phyloP scores from a whole-genome alignment of 2,888 invertebrate genomes.

The Acleris holmiana region DNA sequence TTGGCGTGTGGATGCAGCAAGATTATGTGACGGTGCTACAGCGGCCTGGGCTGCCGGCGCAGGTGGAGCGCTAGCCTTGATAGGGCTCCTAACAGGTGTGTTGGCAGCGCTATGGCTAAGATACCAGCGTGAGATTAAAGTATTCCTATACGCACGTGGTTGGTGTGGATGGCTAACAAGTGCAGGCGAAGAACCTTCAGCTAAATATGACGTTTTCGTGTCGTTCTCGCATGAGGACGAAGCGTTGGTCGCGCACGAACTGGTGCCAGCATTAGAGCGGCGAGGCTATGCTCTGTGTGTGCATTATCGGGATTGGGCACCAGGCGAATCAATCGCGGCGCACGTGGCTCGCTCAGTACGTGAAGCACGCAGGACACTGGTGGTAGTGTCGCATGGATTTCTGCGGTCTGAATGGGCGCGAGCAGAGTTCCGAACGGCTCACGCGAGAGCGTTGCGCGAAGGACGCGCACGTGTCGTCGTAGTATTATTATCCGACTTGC shows the following conservation, averaged over 20 bases:
- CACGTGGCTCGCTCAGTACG: conserved; percentile 90
- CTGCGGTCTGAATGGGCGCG: conserved; percentile 83
- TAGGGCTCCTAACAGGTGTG: conserved; percentile 31
- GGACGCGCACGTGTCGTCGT: conserved; percentile 89
- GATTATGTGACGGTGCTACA: conserved; percentile 44
- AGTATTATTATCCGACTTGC: conserved; percentile 87
- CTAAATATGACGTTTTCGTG: conserved; percentile 90
- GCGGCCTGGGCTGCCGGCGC: conserved; percentile 34
- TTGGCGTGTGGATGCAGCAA: conserved; percentile 30
- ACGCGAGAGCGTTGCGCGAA: conserved; percentile 50
- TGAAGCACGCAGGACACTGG: conserved; percentile 83
- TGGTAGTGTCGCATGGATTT: conserved; percentile 53
- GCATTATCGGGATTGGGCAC: conserved; percentile 89
- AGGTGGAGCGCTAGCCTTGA: conserved; percentile 38
- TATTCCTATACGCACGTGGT: conserved; percentile 42
- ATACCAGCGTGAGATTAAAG: conserved; percentile 43
- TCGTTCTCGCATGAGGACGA: conserved; percentile 92
- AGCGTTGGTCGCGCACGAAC: conserved; percentile 86
- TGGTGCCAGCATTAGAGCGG: conserved; percentile 88
- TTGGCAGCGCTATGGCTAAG: conserved; percentile 19
- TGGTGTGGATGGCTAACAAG: conserved; percentile 43
- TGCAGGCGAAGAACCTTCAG: conserved; percentile 46
- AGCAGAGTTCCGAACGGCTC: conserved; percentile 88
- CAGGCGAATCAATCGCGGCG: conserved; percentile 89
- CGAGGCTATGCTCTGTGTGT: conserved; percentile 84